Conservation (phyloP, 2,113 vertebrate genomes). For the Ramphastos sulfuratus region DNA sequence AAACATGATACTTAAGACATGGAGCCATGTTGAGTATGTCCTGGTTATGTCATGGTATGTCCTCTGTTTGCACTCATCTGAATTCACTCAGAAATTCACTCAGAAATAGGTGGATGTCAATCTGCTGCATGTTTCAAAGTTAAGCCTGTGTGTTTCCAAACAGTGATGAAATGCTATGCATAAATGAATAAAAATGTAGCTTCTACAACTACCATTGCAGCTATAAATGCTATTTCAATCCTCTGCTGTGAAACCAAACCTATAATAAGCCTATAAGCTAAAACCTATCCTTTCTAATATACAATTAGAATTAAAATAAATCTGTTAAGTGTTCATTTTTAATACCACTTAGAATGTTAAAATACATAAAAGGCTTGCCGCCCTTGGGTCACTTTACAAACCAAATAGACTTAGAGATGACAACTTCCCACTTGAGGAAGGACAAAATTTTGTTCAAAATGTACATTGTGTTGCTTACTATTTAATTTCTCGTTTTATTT, state of each 20-base stretch:
- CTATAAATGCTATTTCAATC: not conserved
- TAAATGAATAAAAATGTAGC: not conserved
- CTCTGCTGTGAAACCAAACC: slow-evolving; percentile 10
- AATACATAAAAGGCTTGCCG: slow-evolving; percentile 66
- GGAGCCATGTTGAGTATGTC: not conserved
- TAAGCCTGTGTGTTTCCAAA: not conserved
- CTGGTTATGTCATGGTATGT: not conserved
- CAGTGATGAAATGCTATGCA: not conserved
- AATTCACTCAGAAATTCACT: too few relatives aligned
- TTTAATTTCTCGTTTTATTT: slow-evolving; percentile 16
- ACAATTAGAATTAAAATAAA: slow-evolving; percentile 72
- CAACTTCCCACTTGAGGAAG: slow-evolving; percentile 21
- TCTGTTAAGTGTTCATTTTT: slow-evolving; percentile 61
- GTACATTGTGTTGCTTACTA: not conserved
- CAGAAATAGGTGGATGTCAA: not conserved
- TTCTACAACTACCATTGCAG: not conserved
- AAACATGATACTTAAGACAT: not conserved
- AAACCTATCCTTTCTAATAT: slow-evolving; percentile 36
- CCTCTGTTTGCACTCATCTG: not conserved
- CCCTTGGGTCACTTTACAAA: slow-evolving; percentile 35
- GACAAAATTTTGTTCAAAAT: slow-evolving; percentile 33
- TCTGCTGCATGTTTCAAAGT: not conserved
- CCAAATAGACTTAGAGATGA: slow-evolving; percentile 23
- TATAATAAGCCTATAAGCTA: slow-evolving; percentile 25
- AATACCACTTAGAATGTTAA: slow-evolving; percentile 71